Evolutionary conservation across 2,113 vertebrate genomes (phyloP), one percentile per base, ranked within the genome.

Genomic region (Eublepharis macularius): DNA sequence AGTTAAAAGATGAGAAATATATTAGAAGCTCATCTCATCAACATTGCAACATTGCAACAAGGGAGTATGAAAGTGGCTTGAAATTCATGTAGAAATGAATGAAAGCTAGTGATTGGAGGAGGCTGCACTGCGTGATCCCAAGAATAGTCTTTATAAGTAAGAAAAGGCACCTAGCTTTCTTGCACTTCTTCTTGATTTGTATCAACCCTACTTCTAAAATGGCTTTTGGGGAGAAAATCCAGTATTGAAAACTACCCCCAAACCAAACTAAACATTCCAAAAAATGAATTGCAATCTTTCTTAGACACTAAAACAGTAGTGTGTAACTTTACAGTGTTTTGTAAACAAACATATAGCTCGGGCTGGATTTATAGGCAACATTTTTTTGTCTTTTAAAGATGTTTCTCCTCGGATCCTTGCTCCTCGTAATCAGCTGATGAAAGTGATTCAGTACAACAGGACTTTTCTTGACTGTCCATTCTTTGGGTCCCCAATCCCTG

Each of bases 401-500:
- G 97, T 99, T 83, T 80, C 96, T 0, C 98, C 99, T 0, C 96
- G 97, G 83, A 98, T 99, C 90, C 93, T 99, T 75, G 97, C 94
- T 0, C 97, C 97, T 17, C 97, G 97, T 90, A 98, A 98, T 86
- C 98, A 98, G 92, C 94, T 98, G 86, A 98, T 99, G 77, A 98
- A 95, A 92, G 98, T 99, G 76, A 98, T 98, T 4, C 95, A 98
- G 83, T 98, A 98, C 95, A 98, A 98, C 93, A 96, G 96, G 66
- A 98, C 97, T 4, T 97, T 97, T 16, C 95, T 99, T 3, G 97
- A 98, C 87, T 99, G 99, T 76, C 98, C 98, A 0, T 99, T 98
- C 90, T 99, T 99, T 1, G 99, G 99, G n/a, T 99, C 99, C 0
- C 99, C 99, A 2, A 95, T 98, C 49, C 99, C 99, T 2, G 96